Base-by-base conservation (phyloP, 2,113 vertebrate species). In the Kryptolebias marmoratus region DNA sequence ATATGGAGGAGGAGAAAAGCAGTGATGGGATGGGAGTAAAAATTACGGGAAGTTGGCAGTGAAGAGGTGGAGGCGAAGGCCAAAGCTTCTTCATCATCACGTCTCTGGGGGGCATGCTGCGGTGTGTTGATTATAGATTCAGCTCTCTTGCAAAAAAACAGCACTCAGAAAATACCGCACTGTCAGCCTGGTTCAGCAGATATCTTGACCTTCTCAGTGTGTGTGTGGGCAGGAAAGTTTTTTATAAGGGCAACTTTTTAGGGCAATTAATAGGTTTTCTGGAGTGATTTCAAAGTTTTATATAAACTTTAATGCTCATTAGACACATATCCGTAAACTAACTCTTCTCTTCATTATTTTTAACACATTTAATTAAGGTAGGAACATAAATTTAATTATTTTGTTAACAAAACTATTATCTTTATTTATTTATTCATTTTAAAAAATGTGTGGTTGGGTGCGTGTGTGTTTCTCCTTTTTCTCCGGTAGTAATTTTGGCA, bases 71-170 rank as follows among this genome's bases (percentile, higher is more conserved):
- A 81, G 78, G 72, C 79, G 73, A 84, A 77, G 79, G 82, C 82
- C 72, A 88, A 74, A 82, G 75, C 85, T 86, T 88, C 85, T 86
- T 88, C 82, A 87, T 83, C 85, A 86, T 83, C 85, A 69, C 79
- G 79, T 87, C 86, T 75, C 81, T 64, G 63, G 79, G 79, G 78
- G 70, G 74, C 64, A 70, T 58, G 58, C 75, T 74, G 66, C 15
- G 42, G 54, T 60, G 74, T 72, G 83, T 79, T 78, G 58, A 89
- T 88, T 90, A 89, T 82, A 71, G 79, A 91, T 89, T 89, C 87
- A 89, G 71, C 79, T 64, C 70, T 68, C 53, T 36, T 4, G 13
- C 66, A 61, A 71, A 86, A 76, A 84, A 89, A 71, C 56, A 86
- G 36, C 68, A 56, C 68, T 76, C 80, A 82, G 77, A 87, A 90